Conservation (phyloP, 2,888 invertebrate genomes). For the Lasiommata megera region DNA sequence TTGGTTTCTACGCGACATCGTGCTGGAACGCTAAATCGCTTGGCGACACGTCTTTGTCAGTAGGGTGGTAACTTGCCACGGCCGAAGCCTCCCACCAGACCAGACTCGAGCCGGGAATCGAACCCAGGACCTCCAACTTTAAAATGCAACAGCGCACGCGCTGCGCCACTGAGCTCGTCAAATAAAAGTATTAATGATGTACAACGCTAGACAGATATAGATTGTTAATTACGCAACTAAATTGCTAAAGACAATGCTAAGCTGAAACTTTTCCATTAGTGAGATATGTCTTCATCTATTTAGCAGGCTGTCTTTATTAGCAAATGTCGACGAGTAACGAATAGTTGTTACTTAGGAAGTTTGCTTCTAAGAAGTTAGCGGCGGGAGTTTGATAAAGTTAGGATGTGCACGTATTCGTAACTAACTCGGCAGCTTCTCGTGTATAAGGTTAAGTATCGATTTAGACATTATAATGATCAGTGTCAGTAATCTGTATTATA, state of each 20-base stretch:
- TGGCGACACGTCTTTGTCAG: too few relatives aligned
- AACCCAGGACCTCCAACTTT: too few relatives aligned
- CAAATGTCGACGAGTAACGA: background rate
- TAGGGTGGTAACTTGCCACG: too few relatives aligned
- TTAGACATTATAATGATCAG: background rate
- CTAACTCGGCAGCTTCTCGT: background rate
- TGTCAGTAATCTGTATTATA: background rate
- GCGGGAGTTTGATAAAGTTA: conserved; percentile 6
- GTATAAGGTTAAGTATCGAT: background rate
- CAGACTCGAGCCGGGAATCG: too few relatives aligned
- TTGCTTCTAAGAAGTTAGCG: conserved; percentile 1
- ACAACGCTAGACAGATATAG: too few relatives aligned
- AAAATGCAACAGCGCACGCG: too few relatives aligned
- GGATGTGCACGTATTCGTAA: conserved; percentile 3
- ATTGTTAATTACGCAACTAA: too few relatives aligned
- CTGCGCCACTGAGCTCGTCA: too few relatives aligned
- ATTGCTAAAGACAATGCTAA: background rate
- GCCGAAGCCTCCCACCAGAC: too few relatives aligned
- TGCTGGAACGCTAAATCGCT: too few relatives aligned
- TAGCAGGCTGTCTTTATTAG: conserved; percentile 1
- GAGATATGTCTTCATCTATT: background rate
- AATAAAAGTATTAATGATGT: too few relatives aligned
- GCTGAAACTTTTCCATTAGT: background rate
- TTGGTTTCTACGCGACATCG: too few relatives aligned
- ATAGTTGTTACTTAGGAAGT: conserved; percentile 7